Base-by-base conservation (phyloP, 64 coral and sea anemone species). In the Astreopora myriophthalma region DNA sequence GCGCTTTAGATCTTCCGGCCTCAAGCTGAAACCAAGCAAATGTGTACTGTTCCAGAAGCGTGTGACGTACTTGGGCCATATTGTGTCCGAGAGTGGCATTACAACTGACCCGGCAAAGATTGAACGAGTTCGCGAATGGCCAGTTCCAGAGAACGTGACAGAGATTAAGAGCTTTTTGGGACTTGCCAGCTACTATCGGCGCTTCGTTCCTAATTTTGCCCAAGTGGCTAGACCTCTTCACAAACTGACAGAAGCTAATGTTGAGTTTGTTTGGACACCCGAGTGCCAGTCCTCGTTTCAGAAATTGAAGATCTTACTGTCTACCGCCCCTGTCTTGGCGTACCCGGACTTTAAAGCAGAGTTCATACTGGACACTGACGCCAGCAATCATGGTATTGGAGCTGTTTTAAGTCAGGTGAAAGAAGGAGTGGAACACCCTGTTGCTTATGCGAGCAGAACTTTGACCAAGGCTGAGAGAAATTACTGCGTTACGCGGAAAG, bases 341-440 rank as follows among this genome's bases (percentile, higher is more conserved):
- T 89, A 89, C 24, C 87, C 87, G 4, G 8, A 64, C 0, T 24
- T 20, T 22, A 30, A 26, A 3, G 87, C 19, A 2, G 23, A 58
- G n/a, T 89, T 89, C 40, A 42, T 89, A 14, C 35, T 89, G 3
- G 87, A 78, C 73, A 77, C 72, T 0, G 87, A 89, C 20, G 87
- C 33, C 29, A 63, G 28, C 6, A 77, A 40, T 38, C 87, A 89
- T 66, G 87, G 71, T 2, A 77, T 89, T 10, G 87, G 87, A 28
- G 74, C 74, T 40, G 74, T 89, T 7, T 49, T 89, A 6, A n/a
- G 12, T 20, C 42, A 76, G 44, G 20, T 87, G 10, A 17, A 87
- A 25, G 66, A 34, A 19, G 85, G 85, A 57, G 48, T 60, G 8
- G 87, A 79, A 74, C 16, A 26, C 7, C 87, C 87, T 11, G 27